A percentile compares a stretch with the other conserved stretches of the same genome.
Conservation (phyloP, 2,113 vertebrate species). For the Chaenogobius annularis region DNA sequence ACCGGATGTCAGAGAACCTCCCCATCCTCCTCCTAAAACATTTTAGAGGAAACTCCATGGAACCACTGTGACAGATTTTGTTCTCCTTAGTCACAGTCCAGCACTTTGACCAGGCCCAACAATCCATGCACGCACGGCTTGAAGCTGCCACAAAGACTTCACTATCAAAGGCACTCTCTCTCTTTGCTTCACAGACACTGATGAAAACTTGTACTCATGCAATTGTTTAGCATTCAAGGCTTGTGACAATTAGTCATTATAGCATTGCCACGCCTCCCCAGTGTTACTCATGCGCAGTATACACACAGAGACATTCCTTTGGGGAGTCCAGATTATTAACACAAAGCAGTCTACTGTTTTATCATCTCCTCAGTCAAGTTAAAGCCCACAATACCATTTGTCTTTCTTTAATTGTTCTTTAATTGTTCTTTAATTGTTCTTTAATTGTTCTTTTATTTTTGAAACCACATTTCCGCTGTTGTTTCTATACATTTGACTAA, state of each 20-base stretch:
- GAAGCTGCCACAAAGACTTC: slow-evolving; percentile 57
- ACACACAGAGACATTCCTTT: slow-evolving; percentile 13
- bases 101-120: slow-evolving; percentile 49
- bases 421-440: neutral
- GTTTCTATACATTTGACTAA: neutral
- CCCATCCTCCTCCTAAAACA: slow-evolving; percentile 13
- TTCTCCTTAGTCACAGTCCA: slow-evolving; percentile 45
- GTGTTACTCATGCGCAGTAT: slow-evolving; percentile 22
- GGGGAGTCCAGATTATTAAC: slow-evolving; percentile 30
- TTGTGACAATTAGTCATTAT: slow-evolving; percentile 44
- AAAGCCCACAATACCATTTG: slow-evolving; percentile 1
- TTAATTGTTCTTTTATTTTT: too few relatives aligned
- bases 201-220: slow-evolving; percentile 26
- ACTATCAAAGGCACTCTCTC: slow-evolving; percentile 46
- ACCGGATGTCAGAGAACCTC: slow-evolving; percentile 55
- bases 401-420: neutral
- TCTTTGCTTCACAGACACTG: slow-evolving; percentile 23
- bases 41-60: slow-evolving; percentile 36
- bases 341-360: neutral
- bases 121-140: slow-evolving; percentile 57
- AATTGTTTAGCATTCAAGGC: slow-evolving; percentile 27
- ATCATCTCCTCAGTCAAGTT: slow-evolving; percentile 6
- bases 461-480: slow-evolving; percentile 1
- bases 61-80: slow-evolving; percentile 48
- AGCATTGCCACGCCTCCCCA: slow-evolving; percentile 28